Evolutionary conservation across 2,797 vertebrate species (phyloP).

Genomic region (Podarcis siculus): DNA sequence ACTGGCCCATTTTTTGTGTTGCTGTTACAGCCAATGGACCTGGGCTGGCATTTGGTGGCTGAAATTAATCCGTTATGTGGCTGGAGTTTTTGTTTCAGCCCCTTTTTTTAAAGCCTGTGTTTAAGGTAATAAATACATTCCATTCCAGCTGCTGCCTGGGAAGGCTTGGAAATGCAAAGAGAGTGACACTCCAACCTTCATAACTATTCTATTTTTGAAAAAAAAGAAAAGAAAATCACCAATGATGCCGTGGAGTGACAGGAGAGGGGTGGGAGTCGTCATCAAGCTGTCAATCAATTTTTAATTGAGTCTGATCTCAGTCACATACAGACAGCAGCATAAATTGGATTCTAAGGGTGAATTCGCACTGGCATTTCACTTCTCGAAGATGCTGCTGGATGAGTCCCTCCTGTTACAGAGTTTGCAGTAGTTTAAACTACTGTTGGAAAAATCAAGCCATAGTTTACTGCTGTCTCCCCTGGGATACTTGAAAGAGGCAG

Average conservation of each 20-base stretch:
- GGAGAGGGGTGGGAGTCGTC: background rate
- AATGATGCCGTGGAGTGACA: conserved; percentile 7
- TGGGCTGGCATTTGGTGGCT: background rate
- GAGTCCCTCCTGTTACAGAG: background rate
- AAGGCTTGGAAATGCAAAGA: conserved; percentile 23
- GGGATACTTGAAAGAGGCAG: conserved; percentile 31
- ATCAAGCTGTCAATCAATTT: conserved; percentile 26
- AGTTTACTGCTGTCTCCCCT: conserved; percentile 31
- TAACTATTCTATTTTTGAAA: background rate
- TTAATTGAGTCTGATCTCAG: conserved; percentile 39
- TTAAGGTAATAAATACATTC: conserved; percentile 5
- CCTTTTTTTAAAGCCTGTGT: background rate
- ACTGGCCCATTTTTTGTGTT: background rate
- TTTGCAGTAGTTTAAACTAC: conserved; percentile 7
- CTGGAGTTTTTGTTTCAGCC: background rate
- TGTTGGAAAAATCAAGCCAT: conserved; percentile 18
- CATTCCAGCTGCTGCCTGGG: background rate
- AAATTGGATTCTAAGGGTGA: conserved; percentile 18
- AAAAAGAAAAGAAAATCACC: background rate
- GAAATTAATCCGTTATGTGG: background rate
- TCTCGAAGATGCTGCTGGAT: background rate
- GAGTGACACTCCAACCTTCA: background rate
- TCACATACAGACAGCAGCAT: background rate
- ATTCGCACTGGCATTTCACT: background rate
- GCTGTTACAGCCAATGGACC: no score